phyloP scores from a whole-genome alignment of 2,888 invertebrate genomes.

The Caenorhabditis virilis region DNA sequence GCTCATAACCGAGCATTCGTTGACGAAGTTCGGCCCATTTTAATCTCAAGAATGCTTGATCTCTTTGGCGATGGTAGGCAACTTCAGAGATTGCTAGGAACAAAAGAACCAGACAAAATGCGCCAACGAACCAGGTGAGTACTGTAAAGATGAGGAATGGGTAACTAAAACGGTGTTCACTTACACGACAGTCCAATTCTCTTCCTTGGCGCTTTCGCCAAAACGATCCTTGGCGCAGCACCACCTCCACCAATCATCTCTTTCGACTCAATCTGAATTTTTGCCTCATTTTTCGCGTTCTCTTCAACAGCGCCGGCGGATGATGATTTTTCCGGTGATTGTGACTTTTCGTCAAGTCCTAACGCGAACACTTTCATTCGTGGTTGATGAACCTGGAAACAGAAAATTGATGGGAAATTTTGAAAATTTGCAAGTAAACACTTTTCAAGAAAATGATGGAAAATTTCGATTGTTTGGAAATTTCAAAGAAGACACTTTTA shows the following conservation, averaged over 20 bases:
- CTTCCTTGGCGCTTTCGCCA: constrained; percentile 30
- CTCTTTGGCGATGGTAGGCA: constrained; percentile 65
- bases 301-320: background rate
- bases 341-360: constrained; percentile 61
- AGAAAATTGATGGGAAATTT: too few species aligned
- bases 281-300: background rate
- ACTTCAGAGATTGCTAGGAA: constrained; percentile 63
- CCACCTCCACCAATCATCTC: too few species aligned
- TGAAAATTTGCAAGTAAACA: too few species aligned
- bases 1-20: constrained; percentile 54
- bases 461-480: too few species aligned
- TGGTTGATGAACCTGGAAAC: constrained; percentile 48
- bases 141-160: constrained; percentile 26
- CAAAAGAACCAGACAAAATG: constrained; percentile 61
- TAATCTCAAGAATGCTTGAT: constrained; percentile 64
- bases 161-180: background rate
- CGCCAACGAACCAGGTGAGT: constrained; percentile 60
- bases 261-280: constrained; percentile 12
- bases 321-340: constrained; percentile 28
- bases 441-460: too few species aligned
- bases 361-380: constrained; percentile 67
- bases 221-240: constrained; percentile 39
- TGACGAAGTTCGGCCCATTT: constrained; percentile 66
- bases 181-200: constrained; percentile 15
- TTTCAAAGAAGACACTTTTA: too few species aligned